Conservation (phyloP, 1,140 invertebrate genomes). For the Venustaconcha ellipsiformis region DNA sequence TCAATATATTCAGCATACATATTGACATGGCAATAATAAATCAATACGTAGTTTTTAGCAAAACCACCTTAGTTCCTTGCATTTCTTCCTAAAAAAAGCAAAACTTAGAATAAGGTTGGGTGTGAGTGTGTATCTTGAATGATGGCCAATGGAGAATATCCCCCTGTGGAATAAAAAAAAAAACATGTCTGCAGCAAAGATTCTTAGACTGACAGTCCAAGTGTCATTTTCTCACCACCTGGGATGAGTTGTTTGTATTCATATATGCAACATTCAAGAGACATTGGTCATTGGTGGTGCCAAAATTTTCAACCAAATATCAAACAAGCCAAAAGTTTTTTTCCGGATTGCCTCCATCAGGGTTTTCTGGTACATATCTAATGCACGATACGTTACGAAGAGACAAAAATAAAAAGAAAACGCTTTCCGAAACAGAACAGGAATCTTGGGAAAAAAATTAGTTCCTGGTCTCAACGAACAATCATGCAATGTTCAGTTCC, state of each 20-base stretch:
- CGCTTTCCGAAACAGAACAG: conserved; percentile 40
- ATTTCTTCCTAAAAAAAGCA: conserved; percentile 49
- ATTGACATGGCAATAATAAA: conserved; percentile 27
- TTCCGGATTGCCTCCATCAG: conserved; percentile 31
- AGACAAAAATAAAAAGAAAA: conserved; percentile 51
- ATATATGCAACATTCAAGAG: conserved; percentile 56
- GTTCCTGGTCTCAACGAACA: conserved; percentile 53
- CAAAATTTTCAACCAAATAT: conserved; percentile 62
- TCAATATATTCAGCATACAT: conserved; percentile 39
- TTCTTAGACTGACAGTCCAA: conserved; percentile 38
- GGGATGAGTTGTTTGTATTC: conserved; percentile 32
- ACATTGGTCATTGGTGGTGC: conserved; percentile 59
- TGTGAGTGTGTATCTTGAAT: conserved; percentile 54
- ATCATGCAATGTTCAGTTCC: conserved; percentile 56
- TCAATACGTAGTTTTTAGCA: conserved; percentile 47
- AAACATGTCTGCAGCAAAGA: conserved; percentile 43
- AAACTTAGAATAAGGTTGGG: conserved; percentile 57
- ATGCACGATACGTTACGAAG: conserved; percentile 37
- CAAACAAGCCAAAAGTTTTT: conserved; percentile 58
- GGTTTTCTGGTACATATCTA: conserved; percentile 18
- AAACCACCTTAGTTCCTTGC: conserved; percentile 44
- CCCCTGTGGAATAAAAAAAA: conserved; percentile 51
- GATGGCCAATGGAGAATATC: conserved; percentile 49
- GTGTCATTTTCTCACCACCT: conserved; percentile 29
- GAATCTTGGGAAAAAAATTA: conserved; percentile 37